phyloP scores from a whole-genome alignment of 2,888 invertebrate genomes.

The Heliconius ismenius region DNA sequence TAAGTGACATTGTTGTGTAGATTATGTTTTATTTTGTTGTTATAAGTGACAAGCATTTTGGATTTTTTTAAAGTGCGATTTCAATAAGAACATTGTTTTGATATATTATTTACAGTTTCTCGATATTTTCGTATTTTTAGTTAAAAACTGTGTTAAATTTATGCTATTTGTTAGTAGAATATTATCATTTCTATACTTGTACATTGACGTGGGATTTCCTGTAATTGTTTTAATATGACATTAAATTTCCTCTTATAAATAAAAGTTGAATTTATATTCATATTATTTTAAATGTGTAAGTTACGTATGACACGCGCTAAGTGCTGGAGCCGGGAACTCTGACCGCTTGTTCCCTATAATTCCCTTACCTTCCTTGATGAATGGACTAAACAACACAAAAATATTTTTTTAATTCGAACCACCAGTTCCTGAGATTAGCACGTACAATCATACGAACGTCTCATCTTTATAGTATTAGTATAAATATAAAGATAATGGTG shows the following conservation, averaged over 20 bases:
- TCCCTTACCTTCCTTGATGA: no score
- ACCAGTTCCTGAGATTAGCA: no score
- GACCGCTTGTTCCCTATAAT: no score
- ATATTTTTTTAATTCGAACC: no score
- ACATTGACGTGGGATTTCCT: background rate
- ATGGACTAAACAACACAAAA: no score
- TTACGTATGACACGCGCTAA: no score
- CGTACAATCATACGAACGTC: no score
- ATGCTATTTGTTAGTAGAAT: background rate
- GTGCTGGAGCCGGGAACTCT: no score
- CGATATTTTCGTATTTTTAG: background rate
- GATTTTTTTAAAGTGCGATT: background rate
- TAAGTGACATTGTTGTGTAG: background rate
- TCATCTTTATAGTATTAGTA: no score
- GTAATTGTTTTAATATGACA: background rate
- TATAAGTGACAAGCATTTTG: background rate
- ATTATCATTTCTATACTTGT: background rate
- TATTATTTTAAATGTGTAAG: background rate
- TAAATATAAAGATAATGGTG: slow-evolving; percentile 49
- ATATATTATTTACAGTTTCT: background rate
- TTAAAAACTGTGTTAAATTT: background rate
- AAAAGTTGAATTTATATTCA: background rate
- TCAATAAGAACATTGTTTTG: background rate
- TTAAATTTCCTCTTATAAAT: background rate
- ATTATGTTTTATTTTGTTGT: background rate